A percentile compares a stretch with the other conserved stretches of the same genome.
Evolutionary conservation across 2,888 invertebrate species (phyloP).

Genomic region (Fragum sueziense): DNA sequence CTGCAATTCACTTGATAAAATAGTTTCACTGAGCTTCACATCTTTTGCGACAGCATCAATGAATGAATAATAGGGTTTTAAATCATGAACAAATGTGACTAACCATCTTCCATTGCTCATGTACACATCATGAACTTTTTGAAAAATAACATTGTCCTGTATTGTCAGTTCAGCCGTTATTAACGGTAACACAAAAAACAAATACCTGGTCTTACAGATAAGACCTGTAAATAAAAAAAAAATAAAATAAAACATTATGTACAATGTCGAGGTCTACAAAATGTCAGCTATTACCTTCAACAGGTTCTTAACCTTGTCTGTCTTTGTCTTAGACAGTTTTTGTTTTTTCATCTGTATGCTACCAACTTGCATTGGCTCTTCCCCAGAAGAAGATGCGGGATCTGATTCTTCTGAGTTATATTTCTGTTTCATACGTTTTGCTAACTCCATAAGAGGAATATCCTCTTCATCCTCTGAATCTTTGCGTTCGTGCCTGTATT

Average conservation of each 20-base stretch:
- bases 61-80: conserved; percentile 10
- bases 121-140: conserved; percentile 3
- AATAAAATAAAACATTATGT: not conserved
- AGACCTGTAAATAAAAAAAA: not conserved
- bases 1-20: not conserved
- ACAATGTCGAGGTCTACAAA: not conserved
- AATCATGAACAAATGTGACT: conserved; percentile 35
- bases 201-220: not conserved
- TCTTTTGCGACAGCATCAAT: conserved; percentile 22
- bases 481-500: conserved; percentile 20
- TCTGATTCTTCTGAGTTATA: not conserved
- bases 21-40: not conserved
- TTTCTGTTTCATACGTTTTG: conserved; percentile 19
- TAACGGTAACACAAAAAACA: not conserved
- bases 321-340: not conserved
- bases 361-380: not conserved
- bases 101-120: conserved; percentile 29
- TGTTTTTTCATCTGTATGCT: not conserved
- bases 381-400: not conserved
- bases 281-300: not conserved
- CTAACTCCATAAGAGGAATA: conserved; percentile 41
- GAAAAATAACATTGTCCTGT: not conserved
- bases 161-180: not conserved
- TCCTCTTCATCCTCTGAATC: conserved; percentile 37
- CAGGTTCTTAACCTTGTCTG: not conserved